Evolutionary conservation across 2,113 vertebrate species (phyloP).

Genomic region (Pleuronectes platessa): DNA sequence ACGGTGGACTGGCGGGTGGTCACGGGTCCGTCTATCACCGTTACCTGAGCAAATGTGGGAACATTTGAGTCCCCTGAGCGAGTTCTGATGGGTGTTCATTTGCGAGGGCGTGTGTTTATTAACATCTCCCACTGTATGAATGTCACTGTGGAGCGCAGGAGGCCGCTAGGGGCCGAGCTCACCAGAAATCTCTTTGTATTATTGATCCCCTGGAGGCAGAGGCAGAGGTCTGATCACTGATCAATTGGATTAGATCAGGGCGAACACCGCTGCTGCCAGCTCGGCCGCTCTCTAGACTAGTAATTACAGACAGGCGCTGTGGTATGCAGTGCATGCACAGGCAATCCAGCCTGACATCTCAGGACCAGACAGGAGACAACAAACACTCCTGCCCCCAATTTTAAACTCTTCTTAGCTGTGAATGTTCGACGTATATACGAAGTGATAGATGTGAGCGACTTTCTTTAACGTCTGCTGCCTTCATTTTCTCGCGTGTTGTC

Average conservation of each 20-base stretch:
- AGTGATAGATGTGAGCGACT: background rate
- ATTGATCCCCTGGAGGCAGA: slow-evolving; percentile 71
- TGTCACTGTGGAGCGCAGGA: background rate
- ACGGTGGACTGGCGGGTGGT: slow-evolving; percentile 90
- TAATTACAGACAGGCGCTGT: slow-evolving; percentile 60
- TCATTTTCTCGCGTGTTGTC: slow-evolving; percentile 22
- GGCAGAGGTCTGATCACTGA: slow-evolving; percentile 75
- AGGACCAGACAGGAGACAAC: slow-evolving; percentile 23
- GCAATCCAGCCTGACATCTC: slow-evolving; percentile 35
- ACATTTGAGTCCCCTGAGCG: background rate
- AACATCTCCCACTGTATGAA: slow-evolving; percentile 16
- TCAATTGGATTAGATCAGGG: slow-evolving; percentile 74
- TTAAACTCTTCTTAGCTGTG: slow-evolving; percentile 6
- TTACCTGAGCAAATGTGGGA: slow-evolving; percentile 83
- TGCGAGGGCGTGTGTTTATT: slow-evolving; percentile 14
- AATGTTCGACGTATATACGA: background rate
- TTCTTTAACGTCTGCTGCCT: slow-evolving; percentile 1
- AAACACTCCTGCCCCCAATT: slow-evolving; percentile 31
- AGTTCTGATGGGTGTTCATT: background rate
- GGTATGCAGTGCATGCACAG: slow-evolving; percentile 30
- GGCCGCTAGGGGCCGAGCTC: slow-evolving; percentile 57
- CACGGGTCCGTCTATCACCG: slow-evolving; percentile 90
- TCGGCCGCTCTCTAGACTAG: slow-evolving; percentile 68
- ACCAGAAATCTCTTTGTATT: slow-evolving; percentile 72
- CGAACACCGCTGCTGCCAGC: slow-evolving; percentile 61